Evolutionary conservation across 2,113 vertebrate species (phyloP).

Genomic region (Actenoides hombroni): DNA sequence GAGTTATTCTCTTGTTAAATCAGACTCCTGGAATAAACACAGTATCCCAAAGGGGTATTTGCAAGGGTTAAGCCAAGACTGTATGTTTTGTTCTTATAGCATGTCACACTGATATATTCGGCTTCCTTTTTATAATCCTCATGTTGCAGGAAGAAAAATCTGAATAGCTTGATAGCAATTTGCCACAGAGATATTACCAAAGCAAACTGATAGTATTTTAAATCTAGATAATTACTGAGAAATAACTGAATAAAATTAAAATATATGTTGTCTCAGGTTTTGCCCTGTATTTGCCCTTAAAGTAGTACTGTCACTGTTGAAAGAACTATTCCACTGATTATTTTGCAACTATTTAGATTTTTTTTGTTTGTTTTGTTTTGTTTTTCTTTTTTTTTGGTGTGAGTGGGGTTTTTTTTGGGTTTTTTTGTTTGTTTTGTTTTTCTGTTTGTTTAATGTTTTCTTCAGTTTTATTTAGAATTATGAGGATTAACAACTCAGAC

Average conservation of each 20-base stretch:
- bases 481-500: not conserved
- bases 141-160: not conserved
- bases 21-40: not conserved
- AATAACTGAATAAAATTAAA: not conserved
- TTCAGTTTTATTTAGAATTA: not conserved
- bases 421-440: not conserved
- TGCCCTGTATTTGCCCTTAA: not conserved
- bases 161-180: not conserved
- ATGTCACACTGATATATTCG: not conserved
- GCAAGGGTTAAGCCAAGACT: not conserved
- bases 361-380: not conserved
- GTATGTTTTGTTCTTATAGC: not conserved
- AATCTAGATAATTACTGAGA: not conserved
- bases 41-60: not conserved
- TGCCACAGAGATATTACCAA: not conserved
- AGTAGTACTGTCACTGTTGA: not conserved
- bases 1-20: not conserved
- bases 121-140: not conserved
- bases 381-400: not conserved
- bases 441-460: not conserved
- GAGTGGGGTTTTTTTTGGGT: too few relatives aligned
- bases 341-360: not conserved
- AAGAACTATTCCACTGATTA: not conserved
- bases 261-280: not conserved
- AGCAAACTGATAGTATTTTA: not conserved